Base-by-base conservation (phyloP, 1,140 invertebrate species). In the Cheumatopsyche charites region DNA sequence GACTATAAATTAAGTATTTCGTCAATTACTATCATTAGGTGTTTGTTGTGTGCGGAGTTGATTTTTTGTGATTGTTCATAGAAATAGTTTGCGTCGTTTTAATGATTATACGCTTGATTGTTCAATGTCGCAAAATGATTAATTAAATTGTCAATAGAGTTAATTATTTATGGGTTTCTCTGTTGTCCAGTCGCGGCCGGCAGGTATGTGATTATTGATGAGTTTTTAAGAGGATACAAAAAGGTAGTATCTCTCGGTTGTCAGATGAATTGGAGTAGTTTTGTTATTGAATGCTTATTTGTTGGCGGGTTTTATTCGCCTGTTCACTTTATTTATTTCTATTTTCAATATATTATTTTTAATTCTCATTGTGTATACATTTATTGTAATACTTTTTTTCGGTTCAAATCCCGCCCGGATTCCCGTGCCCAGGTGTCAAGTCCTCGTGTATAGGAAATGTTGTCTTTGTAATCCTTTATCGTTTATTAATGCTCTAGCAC, bases 261-360 rank as follows among this genome's bases (percentile, higher is more conserved):
- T 75, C 74, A 75, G 74, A 62, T 73, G 74, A 75, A 71, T 70
- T 73, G 65, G 66, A 73, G 74, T 73, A 73, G 71, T 71, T 71
- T 76, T 71, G 74, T 73, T 75, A 73, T 73, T 71, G 71, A 65
- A 73, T 67, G 62, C 62, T 67, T 74, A 70, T 74, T 71, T 74
- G 69, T 74, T 62, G 41, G 69, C 21, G 41, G 15, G 15, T 9
- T 15, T 52, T 52, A 67, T 67, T 67, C 65, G 65, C 42, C 25
- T 23, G 19, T 12, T 49, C 47, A 13, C 45, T 71, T 45, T 49
- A 69, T 73, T 69, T 70, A 65, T 68, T 19, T 36, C 29, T 36
- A 36, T 36, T 36, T 36, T 36, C n/a, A 36, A 36, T 36, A 9
- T 36, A 36, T 36, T 36, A 36, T 36, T 36, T 41, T 36, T 36